These are phyloP conservation scores for Carterocephalus palaemon DNA, from an alignment of 2,888 invertebrate species.

Conservation along the genomic window DNA sequence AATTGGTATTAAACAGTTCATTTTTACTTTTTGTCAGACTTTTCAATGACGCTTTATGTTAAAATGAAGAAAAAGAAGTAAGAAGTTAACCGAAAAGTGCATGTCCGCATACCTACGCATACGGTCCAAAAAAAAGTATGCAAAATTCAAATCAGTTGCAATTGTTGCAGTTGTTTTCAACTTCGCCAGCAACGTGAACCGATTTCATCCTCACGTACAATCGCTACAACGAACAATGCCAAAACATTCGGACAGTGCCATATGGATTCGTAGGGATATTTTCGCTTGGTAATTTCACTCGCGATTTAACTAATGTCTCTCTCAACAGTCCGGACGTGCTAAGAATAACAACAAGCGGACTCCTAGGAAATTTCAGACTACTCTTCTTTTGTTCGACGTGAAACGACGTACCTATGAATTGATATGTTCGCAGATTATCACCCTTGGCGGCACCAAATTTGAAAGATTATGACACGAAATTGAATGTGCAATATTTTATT, in stretches of 20 bases:
- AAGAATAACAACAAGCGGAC: slow-evolving; percentile 31
- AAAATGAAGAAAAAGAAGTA: too few relatives aligned
- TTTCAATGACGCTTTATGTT: too few relatives aligned
- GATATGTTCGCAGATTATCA: background rate
- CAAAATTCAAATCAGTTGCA: background rate
- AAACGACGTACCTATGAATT: background rate
- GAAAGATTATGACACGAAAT: background rate
- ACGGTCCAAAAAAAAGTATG: background rate
- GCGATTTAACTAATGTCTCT: slow-evolving; percentile 40
- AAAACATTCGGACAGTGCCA: slow-evolving; percentile 12
- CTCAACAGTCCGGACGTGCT: slow-evolving; percentile 36
- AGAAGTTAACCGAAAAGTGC: too few relatives aligned
- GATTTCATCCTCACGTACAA: slow-evolving; percentile 3
- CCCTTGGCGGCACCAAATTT: slow-evolving; percentile 1
- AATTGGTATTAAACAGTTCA: too few relatives aligned
- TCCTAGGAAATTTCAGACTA: slow-evolving; percentile 15
- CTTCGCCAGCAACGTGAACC: slow-evolving; percentile 4
- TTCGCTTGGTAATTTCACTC: slow-evolving; percentile 36
- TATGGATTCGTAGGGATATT: slow-evolving; percentile 27
- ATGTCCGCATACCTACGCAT: too few relatives aligned
- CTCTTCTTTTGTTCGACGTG: slow-evolving; percentile 5
- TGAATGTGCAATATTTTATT: too few relatives aligned
- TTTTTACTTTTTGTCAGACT: too few relatives aligned
- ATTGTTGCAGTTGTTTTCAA: slow-evolving; percentile 9
- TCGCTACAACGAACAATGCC: slow-evolving; percentile 6